phyloP scores from a whole-genome alignment of 2,888 invertebrate genomes.

The Caenorhabditis wallacei region DNA sequence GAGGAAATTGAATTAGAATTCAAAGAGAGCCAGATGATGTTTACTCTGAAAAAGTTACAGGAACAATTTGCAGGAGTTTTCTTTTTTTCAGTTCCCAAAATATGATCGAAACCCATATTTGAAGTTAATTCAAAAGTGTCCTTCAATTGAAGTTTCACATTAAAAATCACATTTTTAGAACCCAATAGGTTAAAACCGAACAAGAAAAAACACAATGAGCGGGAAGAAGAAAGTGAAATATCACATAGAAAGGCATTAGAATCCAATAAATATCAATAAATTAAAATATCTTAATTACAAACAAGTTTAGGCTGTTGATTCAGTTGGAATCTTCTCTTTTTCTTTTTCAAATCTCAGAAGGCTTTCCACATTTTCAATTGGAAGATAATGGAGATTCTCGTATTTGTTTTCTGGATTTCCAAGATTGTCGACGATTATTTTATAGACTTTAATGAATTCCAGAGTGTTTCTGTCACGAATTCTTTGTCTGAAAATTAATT shows the following conservation, averaged over 20 bases:
- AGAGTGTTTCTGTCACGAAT: constrained; percentile 53
- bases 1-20: no score
- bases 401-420: constrained; percentile 36
- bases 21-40: no score
- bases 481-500: constrained; percentile 20
- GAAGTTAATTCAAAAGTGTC: no score
- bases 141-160: no score
- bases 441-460: constrained; percentile 56
- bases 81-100: no score
- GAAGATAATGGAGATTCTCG: constrained; percentile 49
- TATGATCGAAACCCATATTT: no score
- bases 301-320: constrained; percentile 16
- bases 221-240: constrained; percentile 28
- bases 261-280: constrained; percentile 17
- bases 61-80: no score
- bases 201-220: neutral
- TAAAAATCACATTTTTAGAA: constrained; percentile 48
- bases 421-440: constrained; percentile 38
- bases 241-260: constrained; percentile 44
- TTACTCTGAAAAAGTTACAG: no score
- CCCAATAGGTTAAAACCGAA: constrained; percentile 34
- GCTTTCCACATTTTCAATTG: constrained; percentile 54
- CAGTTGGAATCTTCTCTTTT: constrained; percentile 5
- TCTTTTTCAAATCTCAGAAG: constrained; percentile 53
- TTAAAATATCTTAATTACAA: constrained; percentile 18